phyloP scores from a whole-genome alignment of 1,140 invertebrate genomes.

The Drusus annulatus region DNA sequence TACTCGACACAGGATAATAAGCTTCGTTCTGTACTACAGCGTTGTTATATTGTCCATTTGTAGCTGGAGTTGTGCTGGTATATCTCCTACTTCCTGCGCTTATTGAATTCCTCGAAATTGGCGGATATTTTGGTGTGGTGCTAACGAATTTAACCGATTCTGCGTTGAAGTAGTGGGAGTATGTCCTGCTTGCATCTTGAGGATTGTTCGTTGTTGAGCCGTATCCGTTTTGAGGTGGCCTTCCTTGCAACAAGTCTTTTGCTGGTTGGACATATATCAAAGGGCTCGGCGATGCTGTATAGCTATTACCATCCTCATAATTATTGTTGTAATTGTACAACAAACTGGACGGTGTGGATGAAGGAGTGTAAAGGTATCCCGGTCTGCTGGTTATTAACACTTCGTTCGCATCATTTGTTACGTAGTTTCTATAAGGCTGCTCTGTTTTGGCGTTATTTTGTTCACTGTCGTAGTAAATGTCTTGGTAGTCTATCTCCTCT shows the following conservation, averaged over 20 bases:
- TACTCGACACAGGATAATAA: slow-evolving; percentile 35
- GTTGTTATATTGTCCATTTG: slow-evolving; percentile 9
- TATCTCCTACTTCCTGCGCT: background rate
- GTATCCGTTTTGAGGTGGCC: background rate
- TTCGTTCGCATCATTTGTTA: slow-evolving; percentile 50
- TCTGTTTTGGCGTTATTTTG: background rate
- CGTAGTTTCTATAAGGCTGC: slow-evolving; percentile 12
- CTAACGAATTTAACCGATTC: slow-evolving; percentile 50
- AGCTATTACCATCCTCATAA: slow-evolving; percentile 19
- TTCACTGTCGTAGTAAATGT: slow-evolving; percentile 47
- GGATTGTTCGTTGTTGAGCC: slow-evolving; percentile 20
- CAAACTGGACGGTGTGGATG: slow-evolving; percentile 39
- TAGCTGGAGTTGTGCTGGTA: slow-evolving; percentile 6
- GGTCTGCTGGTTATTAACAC: slow-evolving; percentile 56
- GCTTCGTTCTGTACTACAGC: slow-evolving; percentile 6
- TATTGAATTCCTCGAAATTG: slow-evolving; percentile 39
- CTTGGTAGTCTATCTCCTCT: slow-evolving; percentile 54
- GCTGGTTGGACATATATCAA: slow-evolving; percentile 41
- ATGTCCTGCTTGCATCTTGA: slow-evolving; percentile 38
- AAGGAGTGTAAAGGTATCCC: slow-evolving; percentile 34
- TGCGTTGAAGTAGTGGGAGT: slow-evolving; percentile 46
- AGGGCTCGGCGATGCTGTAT: slow-evolving; percentile 32
- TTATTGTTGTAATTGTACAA: slow-evolving; percentile 40
- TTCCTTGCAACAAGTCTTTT: background rate
- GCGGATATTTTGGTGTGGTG: slow-evolving; percentile 50